These are phyloP conservation scores for Nicator chloris DNA, from an alignment of 2,113 vertebrate species.

Conservation along the genomic window DNA sequence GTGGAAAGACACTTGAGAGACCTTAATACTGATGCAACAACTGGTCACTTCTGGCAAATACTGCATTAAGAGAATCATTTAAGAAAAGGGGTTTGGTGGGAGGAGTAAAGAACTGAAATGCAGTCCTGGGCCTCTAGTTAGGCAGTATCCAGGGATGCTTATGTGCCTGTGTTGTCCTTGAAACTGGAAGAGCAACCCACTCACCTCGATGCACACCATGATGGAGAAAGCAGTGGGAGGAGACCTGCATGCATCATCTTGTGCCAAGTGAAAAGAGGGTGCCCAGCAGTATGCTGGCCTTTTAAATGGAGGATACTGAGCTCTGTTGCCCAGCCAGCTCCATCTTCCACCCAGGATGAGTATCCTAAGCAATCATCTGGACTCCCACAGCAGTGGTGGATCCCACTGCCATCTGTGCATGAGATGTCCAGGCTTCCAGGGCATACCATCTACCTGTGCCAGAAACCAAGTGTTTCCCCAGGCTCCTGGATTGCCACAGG, in stretches of 20 bases:
- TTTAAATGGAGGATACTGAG: not conserved
- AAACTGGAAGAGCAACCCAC: not conserved
- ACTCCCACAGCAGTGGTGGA: not conserved
- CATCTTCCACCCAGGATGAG: not conserved
- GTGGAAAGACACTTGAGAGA: not conserved
- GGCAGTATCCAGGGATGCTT: not conserved
- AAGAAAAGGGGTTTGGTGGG: not conserved
- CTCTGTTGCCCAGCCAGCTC: not conserved
- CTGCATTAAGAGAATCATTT: not conserved
- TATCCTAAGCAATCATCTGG: not conserved
- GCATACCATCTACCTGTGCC: not conserved
- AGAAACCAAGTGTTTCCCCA: not conserved
- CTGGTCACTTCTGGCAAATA: not conserved
- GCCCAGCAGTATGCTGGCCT: not conserved
- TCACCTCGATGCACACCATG: not conserved
- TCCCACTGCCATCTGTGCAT: not conserved
- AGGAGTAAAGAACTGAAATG: not conserved
- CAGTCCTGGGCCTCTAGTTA: not conserved
- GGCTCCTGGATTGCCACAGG: not conserved
- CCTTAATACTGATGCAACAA: not conserved
- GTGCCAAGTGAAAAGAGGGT: not conserved
- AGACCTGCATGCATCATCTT: not conserved
- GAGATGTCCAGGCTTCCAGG: not conserved
- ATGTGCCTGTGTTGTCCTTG: accelerated
- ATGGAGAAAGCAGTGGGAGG: not conserved